Percentiles rank a stretch among this genome's conserved stretches.
Conservation (phyloP, 2,113 vertebrate species). For the Psittacus erithacus region DNA sequence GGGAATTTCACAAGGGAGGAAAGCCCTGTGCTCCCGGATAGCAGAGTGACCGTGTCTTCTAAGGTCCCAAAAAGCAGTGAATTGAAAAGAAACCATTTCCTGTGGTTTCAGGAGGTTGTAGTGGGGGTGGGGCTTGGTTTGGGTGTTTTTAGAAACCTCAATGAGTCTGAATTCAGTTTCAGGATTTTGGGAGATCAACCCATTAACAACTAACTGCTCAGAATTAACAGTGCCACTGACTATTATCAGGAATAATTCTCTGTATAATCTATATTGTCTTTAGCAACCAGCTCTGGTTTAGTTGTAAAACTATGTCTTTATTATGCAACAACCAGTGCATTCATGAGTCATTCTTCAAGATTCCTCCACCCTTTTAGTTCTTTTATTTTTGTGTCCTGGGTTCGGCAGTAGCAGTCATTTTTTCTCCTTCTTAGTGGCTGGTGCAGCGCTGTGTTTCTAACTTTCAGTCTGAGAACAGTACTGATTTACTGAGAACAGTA, state of each 20-base stretch:
- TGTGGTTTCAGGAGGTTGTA: neutral
- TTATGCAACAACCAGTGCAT: neutral
- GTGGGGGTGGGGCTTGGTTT: neutral
- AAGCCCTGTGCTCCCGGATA: rapidly evolving
- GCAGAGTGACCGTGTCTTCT: neutral
- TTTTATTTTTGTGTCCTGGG: neutral
- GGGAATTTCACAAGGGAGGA: neutral
- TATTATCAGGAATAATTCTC: neutral
- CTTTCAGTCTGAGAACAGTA: too few relatives aligned
- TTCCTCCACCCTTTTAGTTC: neutral
- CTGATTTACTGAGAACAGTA: too few relatives aligned
- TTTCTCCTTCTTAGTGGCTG: too few relatives aligned
- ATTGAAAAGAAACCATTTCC: neutral
- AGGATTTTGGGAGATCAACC: neutral
- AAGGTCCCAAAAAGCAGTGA: neutral
- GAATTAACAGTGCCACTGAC: neutral
- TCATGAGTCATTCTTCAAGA: neutral
- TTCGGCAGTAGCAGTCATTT: too few relatives aligned
- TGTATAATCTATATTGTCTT: neutral
- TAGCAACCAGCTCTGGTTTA: neutral
- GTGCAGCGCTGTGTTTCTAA: too few relatives aligned
- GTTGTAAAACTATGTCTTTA: neutral
- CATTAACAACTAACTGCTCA: neutral
- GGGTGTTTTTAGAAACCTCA: neutral
- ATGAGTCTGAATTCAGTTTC: neutral